A percentile compares a stretch with the other conserved stretches of the same genome.
Conservation (phyloP, 2,113 vertebrate species). For the Amazona vittata region DNA sequence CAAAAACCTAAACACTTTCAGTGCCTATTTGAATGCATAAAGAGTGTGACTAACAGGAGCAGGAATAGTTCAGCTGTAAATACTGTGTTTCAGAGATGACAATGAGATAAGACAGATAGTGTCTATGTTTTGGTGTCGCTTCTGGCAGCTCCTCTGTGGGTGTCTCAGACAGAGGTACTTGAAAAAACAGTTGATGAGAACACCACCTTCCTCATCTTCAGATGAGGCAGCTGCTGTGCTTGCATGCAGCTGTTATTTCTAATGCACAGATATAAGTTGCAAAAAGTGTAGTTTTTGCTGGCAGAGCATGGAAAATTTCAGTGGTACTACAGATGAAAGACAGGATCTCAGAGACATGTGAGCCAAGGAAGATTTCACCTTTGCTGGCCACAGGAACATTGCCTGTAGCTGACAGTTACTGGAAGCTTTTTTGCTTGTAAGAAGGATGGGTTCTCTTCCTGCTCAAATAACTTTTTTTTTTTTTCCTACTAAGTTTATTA, state of each 20-base stretch:
- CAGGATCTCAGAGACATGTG: fast-evolving
- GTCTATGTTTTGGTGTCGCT: neutral
- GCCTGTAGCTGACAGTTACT: neutral
- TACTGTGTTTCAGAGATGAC: neutral
- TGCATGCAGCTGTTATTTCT: neutral
- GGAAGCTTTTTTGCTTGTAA: neutral
- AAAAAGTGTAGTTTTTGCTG: neutral
- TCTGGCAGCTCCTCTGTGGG: neutral
- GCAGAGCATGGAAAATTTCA: neutral
- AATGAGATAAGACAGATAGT: neutral
- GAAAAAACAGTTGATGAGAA: neutral
- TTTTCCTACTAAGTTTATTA: neutral
- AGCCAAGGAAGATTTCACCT: neutral
- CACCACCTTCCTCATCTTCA: neutral
- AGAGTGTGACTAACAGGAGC: neutral
- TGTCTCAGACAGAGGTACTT: neutral
- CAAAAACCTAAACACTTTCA: neutral
- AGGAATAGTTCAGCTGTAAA: neutral
- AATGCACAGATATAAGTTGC: neutral
- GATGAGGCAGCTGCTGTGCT: neutral
- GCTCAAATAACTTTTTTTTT: neutral
- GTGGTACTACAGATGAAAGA: neutral
- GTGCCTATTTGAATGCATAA: neutral
- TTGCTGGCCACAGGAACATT: neutral
- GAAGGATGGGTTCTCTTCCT: neutral